Evolutionary conservation across 2,888 invertebrate species (phyloP).

Genomic region (Eumerus sabulonum): DNA sequence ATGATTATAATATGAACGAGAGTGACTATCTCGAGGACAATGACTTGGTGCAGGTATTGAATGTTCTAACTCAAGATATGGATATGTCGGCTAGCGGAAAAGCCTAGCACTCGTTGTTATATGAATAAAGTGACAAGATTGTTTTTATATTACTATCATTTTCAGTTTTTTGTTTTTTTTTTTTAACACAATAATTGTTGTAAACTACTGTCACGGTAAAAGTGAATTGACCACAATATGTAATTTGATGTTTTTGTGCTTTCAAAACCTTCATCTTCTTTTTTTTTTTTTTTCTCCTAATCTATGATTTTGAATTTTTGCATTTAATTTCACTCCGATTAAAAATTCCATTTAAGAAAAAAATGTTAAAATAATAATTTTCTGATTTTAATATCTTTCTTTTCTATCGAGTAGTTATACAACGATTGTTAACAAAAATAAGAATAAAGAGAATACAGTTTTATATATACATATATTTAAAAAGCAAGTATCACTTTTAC

Average conservation of each 20-base stretch:
- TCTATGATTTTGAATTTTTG: background rate
- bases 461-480: no score
- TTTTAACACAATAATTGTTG: conserved; percentile 5
- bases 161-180: background rate
- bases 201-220: background rate
- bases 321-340: conserved; percentile 6
- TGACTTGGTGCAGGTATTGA: conserved; percentile 75
- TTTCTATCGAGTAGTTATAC: background rate
- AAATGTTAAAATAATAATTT: no score
- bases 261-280: conserved; percentile 3
- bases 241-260: conserved; percentile 7
- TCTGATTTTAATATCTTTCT: no score
- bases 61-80: conserved; percentile 72
- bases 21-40: conserved; percentile 72
- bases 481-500: no score
- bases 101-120: conserved; percentile 5
- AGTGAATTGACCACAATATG: conserved; percentile 11
- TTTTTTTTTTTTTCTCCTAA: no score
- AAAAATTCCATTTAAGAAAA: background rate
- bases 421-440: conserved; percentile 21
- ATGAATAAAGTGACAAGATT: no score
- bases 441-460: background rate
- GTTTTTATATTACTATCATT: conserved; percentile 4
- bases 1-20: conserved; percentile 75
- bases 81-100: conserved; percentile 57